Evolutionary conservation across 2,113 vertebrate genomes (phyloP).

Genomic region (Hyperopisus bebe): DNA sequence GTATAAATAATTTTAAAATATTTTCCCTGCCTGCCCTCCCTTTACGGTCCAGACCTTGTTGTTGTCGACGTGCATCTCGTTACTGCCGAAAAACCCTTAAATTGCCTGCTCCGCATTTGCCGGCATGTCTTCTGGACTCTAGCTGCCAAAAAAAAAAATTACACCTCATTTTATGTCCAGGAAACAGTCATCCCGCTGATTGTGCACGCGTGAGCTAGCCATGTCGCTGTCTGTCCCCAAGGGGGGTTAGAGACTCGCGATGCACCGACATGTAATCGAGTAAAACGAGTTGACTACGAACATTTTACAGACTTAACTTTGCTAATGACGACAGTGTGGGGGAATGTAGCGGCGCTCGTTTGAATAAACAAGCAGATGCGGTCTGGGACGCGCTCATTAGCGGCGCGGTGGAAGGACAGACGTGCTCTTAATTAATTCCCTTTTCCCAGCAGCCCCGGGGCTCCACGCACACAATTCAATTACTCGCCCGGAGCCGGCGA

Average conservation of each 20-base stretch:
- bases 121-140: background rate
- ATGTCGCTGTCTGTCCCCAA: background rate
- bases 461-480: conserved; percentile 38
- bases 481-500: conserved; percentile 34
- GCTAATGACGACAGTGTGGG: background rate
- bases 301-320: conserved; percentile 21
- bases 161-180: background rate
- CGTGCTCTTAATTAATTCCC: conserved; percentile 35
- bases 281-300: conserved; percentile 1
- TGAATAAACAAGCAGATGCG: conserved; percentile 30
- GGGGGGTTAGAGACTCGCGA: background rate
- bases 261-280: background rate
- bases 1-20: background rate
- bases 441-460: conserved; percentile 27
- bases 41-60: background rate
- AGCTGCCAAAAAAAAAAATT: background rate
- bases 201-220: background rate
- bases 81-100: background rate
- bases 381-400: conserved; percentile 31
- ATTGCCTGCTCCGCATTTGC: background rate
- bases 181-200: background rate
- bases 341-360: conserved; percentile 10
- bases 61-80: background rate
- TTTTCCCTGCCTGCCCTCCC: background rate
- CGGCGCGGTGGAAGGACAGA: conserved; percentile 28